phyloP scores from a whole-genome alignment of 2,113 vertebrate genomes.

The Fregata magnificens region DNA sequence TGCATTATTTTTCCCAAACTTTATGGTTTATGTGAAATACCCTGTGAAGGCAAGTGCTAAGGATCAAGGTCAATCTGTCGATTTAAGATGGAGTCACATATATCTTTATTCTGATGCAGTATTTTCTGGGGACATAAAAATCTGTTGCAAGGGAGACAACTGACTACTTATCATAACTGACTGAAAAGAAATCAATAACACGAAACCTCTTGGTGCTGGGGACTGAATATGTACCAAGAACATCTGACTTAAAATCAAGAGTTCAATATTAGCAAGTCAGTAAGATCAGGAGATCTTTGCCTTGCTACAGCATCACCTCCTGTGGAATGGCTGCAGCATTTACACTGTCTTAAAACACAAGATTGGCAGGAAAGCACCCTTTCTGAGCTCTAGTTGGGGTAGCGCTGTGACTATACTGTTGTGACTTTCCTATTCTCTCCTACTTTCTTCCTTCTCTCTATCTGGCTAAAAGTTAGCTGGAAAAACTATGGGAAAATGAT shows the following conservation, averaged over 20 bases:
- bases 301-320: neutral
- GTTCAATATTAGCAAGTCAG: neutral
- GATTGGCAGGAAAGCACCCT: neutral
- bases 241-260: neutral
- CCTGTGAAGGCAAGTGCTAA: neutral
- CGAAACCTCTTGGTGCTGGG: neutral
- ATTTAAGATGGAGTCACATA: neutral
- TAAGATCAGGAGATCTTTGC: neutral
- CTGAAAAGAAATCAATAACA: neutral
- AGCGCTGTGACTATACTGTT: neutral
- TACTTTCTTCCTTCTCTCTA: neutral
- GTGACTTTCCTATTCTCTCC: neutral
- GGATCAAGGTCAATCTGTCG: neutral
- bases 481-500: neutral
- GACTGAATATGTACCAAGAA: neutral
- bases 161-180: neutral
- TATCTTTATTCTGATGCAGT: neutral
- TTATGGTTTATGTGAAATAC: neutral
- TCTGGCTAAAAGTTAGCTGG: neutral
- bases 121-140: neutral
- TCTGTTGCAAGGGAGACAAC: neutral
- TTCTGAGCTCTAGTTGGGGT: neutral
- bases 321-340: neutral
- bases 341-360: neutral
- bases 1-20: neutral